A percentile compares a stretch with the other conserved stretches of the same genome.
Conservation (phyloP, 2,888 invertebrate genomes). For the Athalia rosae region DNA sequence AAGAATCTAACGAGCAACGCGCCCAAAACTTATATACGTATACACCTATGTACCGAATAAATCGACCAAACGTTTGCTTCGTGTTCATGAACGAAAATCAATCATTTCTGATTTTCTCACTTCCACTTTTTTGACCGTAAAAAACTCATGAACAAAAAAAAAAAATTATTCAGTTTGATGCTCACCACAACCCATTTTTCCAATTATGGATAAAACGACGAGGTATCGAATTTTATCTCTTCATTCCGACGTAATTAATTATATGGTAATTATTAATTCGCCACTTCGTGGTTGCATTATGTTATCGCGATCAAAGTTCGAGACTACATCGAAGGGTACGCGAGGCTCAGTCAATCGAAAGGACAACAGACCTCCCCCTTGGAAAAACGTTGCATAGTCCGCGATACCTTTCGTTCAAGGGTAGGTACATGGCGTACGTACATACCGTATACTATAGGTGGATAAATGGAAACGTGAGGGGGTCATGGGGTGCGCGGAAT, state of each 20-base stretch:
- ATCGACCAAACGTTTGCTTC: conserved; percentile 37
- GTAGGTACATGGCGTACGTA: too few species aligned
- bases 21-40: background rate
- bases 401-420: background rate
- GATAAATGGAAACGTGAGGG: background rate
- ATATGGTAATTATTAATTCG: too few species aligned
- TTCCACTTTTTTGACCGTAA: too few species aligned
- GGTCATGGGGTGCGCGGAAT: background rate
- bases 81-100: background rate
- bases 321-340: background rate
- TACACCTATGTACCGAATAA: conserved; percentile 47
- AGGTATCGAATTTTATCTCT: too few species aligned
- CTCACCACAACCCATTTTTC: too few species aligned
- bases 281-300: too few species aligned
- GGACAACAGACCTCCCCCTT: conserved; percentile 20
- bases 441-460: background rate
- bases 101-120: background rate
- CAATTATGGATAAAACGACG: too few species aligned
- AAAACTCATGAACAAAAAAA: too few species aligned
- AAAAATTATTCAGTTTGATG: too few species aligned
- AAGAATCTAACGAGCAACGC: conserved; percentile 54
- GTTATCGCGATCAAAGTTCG: too few species aligned
- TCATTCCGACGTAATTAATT: too few species aligned
- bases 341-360: conserved; percentile 11
- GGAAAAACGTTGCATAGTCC: conserved; percentile 12